Base-by-base conservation (phyloP, 2,888 invertebrate genomes). In the Lepidocyrtinus sp. region DNA sequence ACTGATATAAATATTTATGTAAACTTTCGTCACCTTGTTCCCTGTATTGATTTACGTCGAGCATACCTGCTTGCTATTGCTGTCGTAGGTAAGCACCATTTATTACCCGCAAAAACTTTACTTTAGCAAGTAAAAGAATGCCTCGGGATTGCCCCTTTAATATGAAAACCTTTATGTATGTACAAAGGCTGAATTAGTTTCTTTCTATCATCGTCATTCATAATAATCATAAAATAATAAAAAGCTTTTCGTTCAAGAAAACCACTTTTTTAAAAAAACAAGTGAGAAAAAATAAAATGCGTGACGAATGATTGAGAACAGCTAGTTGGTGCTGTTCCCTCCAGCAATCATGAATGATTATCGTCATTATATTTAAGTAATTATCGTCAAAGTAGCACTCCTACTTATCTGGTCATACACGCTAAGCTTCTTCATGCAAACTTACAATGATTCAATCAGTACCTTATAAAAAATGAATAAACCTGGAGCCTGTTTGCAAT, bases 291-390 rank as follows among this genome's bases (percentile, higher is more conserved):
- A 72, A 55, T 12, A n/a, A 55, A 21, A 61, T 77, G 77, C 77
- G 77, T 77, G 77, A 77, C 77, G 77, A 70, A 26, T 62, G 68
- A 77, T 67, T 15, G 61, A 77, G 25, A 25, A 62, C 7, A 55
- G 12, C 55, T 26, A 19, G n/a, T 17, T 24, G 9, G n/a, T 3
- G 3, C 59, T 64, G 63, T 63, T 71, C 70, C 76, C 71, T 67
- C 67, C 25, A 67, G 77, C 71, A 70, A 27, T 59, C 55, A 55
- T 55, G 55, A n/a, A n/a, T 55, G 55, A 55, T 55, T 55, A 55
- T n/a, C n/a, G n/a, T 55, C 55, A 55, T 55, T 55, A 55, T 55
- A 55, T 55, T 55, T n/a, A 36, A 55, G n/a, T 55, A 55, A 55
- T 55, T 55, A 55, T 55, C 55, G 55, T 55, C 55, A 55, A n/a